These are phyloP conservation scores for Cordilura impudica DNA, from an alignment of 2,888 invertebrate genomes.

Conservation along the genomic window DNA sequence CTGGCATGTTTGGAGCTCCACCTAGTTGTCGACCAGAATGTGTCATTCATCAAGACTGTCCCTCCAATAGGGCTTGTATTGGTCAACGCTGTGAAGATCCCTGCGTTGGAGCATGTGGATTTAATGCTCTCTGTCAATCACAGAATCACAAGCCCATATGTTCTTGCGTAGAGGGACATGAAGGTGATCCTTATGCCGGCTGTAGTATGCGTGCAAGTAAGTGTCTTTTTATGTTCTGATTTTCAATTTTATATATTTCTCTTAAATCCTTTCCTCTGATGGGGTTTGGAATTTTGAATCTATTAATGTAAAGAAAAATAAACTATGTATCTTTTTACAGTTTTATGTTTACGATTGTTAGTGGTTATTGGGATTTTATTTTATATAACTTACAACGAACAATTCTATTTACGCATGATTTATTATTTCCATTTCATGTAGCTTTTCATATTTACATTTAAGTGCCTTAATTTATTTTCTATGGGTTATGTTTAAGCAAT, in stretches of 20 bases:
- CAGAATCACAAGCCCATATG: conserved; percentile 87
- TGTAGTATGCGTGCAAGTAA: conserved; percentile 83
- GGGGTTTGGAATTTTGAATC: not conserved
- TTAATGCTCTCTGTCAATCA: conserved; percentile 84
- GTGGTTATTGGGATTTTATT: conserved; percentile 47
- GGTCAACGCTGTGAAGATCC: conserved; percentile 86
- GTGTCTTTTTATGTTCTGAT: conserved; percentile 70
- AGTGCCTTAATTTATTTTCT: conserved; percentile 23
- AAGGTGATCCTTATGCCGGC: conserved; percentile 89
- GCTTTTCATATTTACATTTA: conserved; percentile 48
- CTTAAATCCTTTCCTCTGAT: not conserved
- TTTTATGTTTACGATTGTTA: conserved; percentile 24
- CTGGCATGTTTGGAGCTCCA: conserved; percentile 87
- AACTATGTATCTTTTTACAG: conserved; percentile 38
- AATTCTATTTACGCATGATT: conserved; percentile 36
- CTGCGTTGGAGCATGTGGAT: conserved; percentile 86
- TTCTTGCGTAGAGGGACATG: conserved; percentile 83
- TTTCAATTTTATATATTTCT: not conserved
- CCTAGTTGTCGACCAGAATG: conserved; percentile 89
- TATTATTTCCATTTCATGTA: not conserved
- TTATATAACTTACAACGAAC: conserved; percentile 10
- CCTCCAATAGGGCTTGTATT: conserved; percentile 85
- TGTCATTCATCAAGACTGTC: conserved; percentile 85
- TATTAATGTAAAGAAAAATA: conserved; percentile 35
- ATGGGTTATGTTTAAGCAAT: conserved; percentile 21